Conservation (phyloP, 2,113 vertebrate genomes). For the Python bivittatus region DNA sequence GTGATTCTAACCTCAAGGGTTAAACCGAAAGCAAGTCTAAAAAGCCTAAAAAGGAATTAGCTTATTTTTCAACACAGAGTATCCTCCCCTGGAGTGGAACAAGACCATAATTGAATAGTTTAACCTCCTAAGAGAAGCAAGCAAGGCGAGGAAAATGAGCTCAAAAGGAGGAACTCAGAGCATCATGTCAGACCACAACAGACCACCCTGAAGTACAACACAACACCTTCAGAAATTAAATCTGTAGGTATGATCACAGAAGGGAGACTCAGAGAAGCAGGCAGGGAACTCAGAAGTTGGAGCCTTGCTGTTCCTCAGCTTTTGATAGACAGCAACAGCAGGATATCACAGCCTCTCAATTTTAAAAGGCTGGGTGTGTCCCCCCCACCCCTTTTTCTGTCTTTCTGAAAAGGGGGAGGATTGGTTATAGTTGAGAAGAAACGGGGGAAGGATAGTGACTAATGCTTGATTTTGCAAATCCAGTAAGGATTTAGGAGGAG, state of each 20-base stretch:
- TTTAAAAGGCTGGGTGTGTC: constrained; percentile 57
- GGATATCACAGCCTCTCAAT: constrained; percentile 46
- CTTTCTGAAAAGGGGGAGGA: constrained; percentile 53
- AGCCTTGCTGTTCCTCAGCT: constrained; percentile 34
- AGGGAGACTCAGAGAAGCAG: constrained; percentile 9
- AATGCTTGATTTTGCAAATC: constrained; percentile 47
- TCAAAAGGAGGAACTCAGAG: constrained; percentile 23
- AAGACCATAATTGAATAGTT: constrained; percentile 3
- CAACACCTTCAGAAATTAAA: constrained; percentile 47
- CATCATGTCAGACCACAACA: constrained; percentile 16
- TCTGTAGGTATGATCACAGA: background rate
- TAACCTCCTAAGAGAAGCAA: constrained; percentile 31
- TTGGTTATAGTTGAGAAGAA: constrained; percentile 60
- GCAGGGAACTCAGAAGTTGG: constrained; percentile 27
- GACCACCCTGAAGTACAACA: constrained; percentile 20
- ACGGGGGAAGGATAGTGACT: constrained; percentile 38
- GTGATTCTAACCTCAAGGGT: constrained; percentile 41
- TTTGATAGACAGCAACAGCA: constrained; percentile 77
- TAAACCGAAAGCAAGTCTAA: constrained; percentile 45
- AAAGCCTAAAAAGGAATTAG: constrained; percentile 63
- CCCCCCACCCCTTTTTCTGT: background rate
- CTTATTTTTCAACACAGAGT: constrained; percentile 56
- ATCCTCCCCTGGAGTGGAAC: background rate
- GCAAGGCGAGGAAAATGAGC: background rate
- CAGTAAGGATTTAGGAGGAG: constrained; percentile 36